Evolutionary conservation across 2,888 invertebrate genomes (phyloP).

Genomic region (Caenorhabditis sp.): DNA sequence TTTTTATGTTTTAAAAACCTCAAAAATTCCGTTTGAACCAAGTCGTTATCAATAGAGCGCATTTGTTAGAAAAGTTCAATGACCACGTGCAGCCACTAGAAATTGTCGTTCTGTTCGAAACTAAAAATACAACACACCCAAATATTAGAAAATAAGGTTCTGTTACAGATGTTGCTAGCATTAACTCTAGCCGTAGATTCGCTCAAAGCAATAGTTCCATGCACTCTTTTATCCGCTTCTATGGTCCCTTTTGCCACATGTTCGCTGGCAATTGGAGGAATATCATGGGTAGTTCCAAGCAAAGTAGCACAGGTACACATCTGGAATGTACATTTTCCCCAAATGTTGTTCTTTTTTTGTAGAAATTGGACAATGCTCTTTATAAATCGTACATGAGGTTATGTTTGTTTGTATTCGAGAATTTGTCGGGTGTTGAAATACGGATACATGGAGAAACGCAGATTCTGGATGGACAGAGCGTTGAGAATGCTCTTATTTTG

Average conservation of each 20-base stretch:
- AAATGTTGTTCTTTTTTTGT: not conserved
- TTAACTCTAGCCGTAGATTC: conserved; percentile 39
- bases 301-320: conserved; percentile 24
- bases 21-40: too few relatives aligned
- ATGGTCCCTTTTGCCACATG: conserved; percentile 63
- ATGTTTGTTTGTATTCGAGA: conserved; percentile 68
- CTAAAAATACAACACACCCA: too few relatives aligned
- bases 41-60: too few relatives aligned
- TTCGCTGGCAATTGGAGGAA: conserved; percentile 54
- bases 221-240: conserved; percentile 50
- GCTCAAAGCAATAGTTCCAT: conserved; percentile 43
- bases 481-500: conserved; percentile 56
- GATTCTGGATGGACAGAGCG: conserved; percentile 30
- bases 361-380: conserved; percentile 59
- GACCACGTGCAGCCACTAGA: too few relatives aligned
- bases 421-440: conserved; percentile 53
- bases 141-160: too few relatives aligned
- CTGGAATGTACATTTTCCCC: too few relatives aligned
- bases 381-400: conserved; percentile 62
- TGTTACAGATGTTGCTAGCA: conserved; percentile 35
- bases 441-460: not conserved
- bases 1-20: too few relatives aligned
- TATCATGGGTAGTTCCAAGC: conserved; percentile 55
- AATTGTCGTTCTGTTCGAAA: not conserved
- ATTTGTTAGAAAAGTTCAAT: too few relatives aligned